Base-by-base conservation (phyloP, 1,140 invertebrate species). In the Lanistes nyassanus region DNA sequence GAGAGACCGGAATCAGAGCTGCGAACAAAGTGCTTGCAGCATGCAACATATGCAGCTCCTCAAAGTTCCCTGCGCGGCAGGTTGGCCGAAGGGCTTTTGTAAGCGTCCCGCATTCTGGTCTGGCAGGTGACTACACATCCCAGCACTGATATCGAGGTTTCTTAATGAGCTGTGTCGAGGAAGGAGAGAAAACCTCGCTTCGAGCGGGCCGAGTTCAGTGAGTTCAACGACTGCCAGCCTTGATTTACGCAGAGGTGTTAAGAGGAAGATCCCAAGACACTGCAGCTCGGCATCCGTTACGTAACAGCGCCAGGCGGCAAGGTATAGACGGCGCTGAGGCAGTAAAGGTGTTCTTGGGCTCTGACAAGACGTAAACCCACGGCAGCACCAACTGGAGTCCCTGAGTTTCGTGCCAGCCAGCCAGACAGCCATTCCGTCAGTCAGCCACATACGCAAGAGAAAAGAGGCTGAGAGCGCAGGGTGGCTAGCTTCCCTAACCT, bases 151-250 rank as follows among this genome's bases (percentile, higher is more conserved):
- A 60, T 19, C 55, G 29, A 55, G 56, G 58, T 16, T 62, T 60
- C 21, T 60, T 72, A 72, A 72, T 62, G 70, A 72, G n/a, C 55
- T 60, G 70, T 72, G 56, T 72, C 70, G 70, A 60, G 56, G 42
- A 47, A 47, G 42, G 55, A 34, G 55, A 36, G 60, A 72, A 72
- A 72, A 58, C 70, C 37, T 34, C 56, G 51, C 51, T 60, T 26
- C 51, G 55, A 26, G 68, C 53, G 68, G 68, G 51, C 47, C 68
- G 51, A 55, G 68, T 70, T 72, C 56, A 72, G 55, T 6, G 70
- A 53, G 70, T 62, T 72, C 70, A 72, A 56, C 56, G 55, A 72
- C 65, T 42, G 55, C 55, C 56, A 39, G 70, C 19, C 29, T 56
- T 72, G 70, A 72, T 72, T 60, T 72, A 72, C 55, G 70, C 34